phyloP scores from a whole-genome alignment of 2,113 vertebrate species.

The Tychaedon coryphoeus region DNA sequence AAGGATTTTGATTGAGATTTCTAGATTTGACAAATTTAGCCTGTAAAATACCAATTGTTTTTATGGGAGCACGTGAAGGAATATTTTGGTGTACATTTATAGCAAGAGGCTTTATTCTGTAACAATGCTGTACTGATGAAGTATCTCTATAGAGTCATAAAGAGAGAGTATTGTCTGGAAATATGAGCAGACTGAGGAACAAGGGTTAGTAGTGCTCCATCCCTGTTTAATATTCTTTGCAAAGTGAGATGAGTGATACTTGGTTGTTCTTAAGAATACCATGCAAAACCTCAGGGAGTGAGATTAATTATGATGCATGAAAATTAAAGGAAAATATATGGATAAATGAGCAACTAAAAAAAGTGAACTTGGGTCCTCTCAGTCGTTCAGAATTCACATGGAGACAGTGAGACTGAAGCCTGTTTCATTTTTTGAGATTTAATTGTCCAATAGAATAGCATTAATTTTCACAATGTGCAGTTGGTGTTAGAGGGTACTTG shows the following conservation, averaged over 20 bases:
- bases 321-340: not conserved
- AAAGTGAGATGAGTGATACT: not conserved
- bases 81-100: not conserved
- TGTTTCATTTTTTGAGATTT: not conserved
- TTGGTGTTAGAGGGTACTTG: not conserved
- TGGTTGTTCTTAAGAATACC: not conserved
- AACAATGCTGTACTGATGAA: not conserved
- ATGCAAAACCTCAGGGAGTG: not conserved
- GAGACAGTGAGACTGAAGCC: not conserved
- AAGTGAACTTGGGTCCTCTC: not conserved
- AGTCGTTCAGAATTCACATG: not conserved
- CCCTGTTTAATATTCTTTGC: not conserved
- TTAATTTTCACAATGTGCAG: not conserved
- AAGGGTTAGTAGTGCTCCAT: not conserved
- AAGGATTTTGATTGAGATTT: not conserved
- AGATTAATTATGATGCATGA: not conserved
- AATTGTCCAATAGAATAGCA: not conserved
- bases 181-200: not conserved
- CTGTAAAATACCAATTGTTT: not conserved
- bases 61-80: not conserved
- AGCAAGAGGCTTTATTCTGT: not conserved
- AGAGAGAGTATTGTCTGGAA: not conserved
- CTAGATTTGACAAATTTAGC: not conserved
- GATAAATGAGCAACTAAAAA: not conserved
- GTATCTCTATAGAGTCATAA: not conserved